Evolutionary conservation across 2,888 invertebrate species (phyloP).

Genomic region (Pristionchus japonicus): DNA sequence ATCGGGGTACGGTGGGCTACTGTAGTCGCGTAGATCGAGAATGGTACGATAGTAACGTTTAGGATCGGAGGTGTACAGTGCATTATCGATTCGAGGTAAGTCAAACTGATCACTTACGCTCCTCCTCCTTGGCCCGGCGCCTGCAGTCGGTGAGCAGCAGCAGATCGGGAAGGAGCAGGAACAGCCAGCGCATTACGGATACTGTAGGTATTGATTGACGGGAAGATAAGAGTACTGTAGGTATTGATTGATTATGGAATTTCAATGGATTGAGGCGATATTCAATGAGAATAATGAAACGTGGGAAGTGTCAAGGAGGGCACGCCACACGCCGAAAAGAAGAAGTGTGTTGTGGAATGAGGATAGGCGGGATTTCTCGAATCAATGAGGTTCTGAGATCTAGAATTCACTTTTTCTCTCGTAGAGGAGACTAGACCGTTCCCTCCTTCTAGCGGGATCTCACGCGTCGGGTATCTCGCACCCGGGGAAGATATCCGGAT

Average conservation of each 20-base stretch:
- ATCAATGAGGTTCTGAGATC: background rate
- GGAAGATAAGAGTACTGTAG: background rate
- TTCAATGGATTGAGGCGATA: background rate
- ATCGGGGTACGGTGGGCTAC: background rate
- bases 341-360: background rate
- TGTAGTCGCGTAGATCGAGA: too few species aligned
- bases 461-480: background rate
- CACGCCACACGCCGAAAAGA: background rate
- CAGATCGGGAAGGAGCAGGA: conserved; percentile 31
- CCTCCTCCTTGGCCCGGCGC: background rate
- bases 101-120: background rate
- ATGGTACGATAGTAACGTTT: background rate
- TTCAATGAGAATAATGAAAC: too few species aligned
- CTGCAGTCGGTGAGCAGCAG: conserved; percentile 10
- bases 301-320: background rate
- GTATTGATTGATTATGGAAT: background rate
- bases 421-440: background rate
- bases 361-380: background rate
- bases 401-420: background rate
- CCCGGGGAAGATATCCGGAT: background rate
- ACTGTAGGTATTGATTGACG: background rate
- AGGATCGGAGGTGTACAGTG: too few species aligned
- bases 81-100: background rate
- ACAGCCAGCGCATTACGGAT: conserved; percentile 28
- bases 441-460: background rate